Evolutionary conservation across 2,888 invertebrate species (phyloP).

Genomic region (Pheosia tremula): DNA sequence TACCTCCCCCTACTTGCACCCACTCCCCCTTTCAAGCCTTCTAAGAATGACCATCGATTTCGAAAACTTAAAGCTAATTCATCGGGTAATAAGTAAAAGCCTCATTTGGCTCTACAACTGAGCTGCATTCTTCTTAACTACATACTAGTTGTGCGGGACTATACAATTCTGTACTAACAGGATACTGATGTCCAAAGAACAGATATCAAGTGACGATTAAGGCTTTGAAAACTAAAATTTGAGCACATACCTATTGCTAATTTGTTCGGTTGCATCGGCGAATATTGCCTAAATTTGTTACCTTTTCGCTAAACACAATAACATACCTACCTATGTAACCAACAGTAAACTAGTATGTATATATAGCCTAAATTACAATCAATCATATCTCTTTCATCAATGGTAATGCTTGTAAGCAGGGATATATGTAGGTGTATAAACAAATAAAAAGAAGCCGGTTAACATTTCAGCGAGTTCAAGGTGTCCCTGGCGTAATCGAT

Average conservation of each 20-base stretch:
- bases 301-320: no score
- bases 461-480: constrained; percentile 31
- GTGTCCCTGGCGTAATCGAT: constrained; percentile 62
- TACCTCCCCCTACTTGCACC: constrained; percentile 62
- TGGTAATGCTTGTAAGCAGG: no score
- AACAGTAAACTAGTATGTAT: no score
- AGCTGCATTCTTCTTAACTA: neutral
- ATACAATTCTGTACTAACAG: neutral
- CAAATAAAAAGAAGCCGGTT: neutral
- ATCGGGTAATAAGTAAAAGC: neutral
- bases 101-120: no score
- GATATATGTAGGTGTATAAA: neutral
- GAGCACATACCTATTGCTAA: no score
- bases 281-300: no score
- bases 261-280: no score
- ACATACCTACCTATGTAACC: no score
- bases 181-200: neutral
- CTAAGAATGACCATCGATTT: constrained; percentile 17
- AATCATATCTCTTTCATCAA: no score
- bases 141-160: neutral
- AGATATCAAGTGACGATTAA: neutral
- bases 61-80: neutral
- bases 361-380: no score
- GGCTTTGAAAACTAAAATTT: no score
- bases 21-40: constrained; percentile 48